Base-by-base conservation (phyloP, 2,888 invertebrate genomes). In the Lepeophtheirus nordmannii region DNA sequence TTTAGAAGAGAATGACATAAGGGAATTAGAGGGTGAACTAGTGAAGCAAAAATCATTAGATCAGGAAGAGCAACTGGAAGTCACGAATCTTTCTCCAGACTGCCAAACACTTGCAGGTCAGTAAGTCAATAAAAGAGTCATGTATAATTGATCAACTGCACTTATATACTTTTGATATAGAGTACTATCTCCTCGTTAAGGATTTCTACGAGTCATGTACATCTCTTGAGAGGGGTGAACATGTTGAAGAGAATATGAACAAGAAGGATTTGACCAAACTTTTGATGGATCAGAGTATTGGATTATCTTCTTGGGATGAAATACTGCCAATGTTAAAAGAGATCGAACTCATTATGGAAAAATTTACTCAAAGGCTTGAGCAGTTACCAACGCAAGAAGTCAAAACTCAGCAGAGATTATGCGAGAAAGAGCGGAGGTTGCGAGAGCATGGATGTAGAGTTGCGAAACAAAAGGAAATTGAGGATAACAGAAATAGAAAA, bases 281-380 rank as follows among this genome's bases (percentile, higher is more conserved):
- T 46, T 30, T 30, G 30, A 46, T 41, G 41, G 14, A 17, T 8
- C 14, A 14, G n/a, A 46, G 8, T n/a, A 46, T 46, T 17, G 53
- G 53, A 17, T 14, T 8, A n/a, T 46, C 53, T 17, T 46, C 53
- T 17, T 46, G 53, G 53, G 53, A 46, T 46, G 53, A 46, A 46
- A 46, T 46, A n/a, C 8, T 46, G 14, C 53, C 53, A 3, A 39
- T 60, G 60, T 46, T 66, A 23, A 58, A 66, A 39, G 58, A 58
- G 10, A 60, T 66, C n/a, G 66, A 66, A 30, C n/a, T 60, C 1
- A 62, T 38, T 12, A 59, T 66, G 66, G 66, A 66, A 66, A 12
- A 20, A 8, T 37, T 66, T 17, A 66, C 66, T 1, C 39, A 38
- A 23, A 39, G 58, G 17, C 60, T 58, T 10, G 66, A 66, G 23